Conservation (phyloP, 1,140 invertebrate species). For the Drosophila ercepeae region DNA sequence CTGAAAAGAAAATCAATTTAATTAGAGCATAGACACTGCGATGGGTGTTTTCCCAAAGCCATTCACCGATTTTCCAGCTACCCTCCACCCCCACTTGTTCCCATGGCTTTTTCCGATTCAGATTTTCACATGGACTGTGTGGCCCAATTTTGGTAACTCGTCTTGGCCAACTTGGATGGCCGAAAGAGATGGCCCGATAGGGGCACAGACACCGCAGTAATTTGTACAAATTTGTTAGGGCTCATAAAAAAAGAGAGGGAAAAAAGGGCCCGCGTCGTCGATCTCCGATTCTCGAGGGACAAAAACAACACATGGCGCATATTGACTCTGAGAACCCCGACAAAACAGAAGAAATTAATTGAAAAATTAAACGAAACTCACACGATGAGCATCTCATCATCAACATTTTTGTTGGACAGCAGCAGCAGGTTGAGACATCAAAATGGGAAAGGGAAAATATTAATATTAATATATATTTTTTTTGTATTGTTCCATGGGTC, state of each 20-base stretch:
- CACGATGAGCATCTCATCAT: slow-evolving; percentile 18
- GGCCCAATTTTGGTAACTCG: slow-evolving; percentile 60
- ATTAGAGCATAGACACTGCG: slow-evolving; percentile 51
- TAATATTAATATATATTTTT: slow-evolving; percentile 35
- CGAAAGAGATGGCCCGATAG: background rate
- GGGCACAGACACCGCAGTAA: slow-evolving; percentile 48
- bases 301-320: slow-evolving; percentile 61
- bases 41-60: slow-evolving; percentile 32
- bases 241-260: slow-evolving; percentile 55
- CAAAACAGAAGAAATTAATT: slow-evolving; percentile 43
- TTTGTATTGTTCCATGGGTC: slow-evolving; percentile 37
- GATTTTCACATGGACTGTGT: slow-evolving; percentile 33
- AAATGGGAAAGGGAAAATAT: slow-evolving; percentile 43
- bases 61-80: slow-evolving; percentile 33
- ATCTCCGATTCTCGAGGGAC: slow-evolving; percentile 5
- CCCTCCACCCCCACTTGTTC: background rate
- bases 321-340: slow-evolving; percentile 38
- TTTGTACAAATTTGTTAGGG: slow-evolving; percentile 78
- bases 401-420: background rate
- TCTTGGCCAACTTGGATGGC: slow-evolving; percentile 38
- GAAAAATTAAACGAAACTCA: slow-evolving; percentile 51
- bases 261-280: slow-evolving; percentile 30
- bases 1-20: slow-evolving; percentile 22
- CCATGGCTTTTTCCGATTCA: slow-evolving; percentile 36
- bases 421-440: slow-evolving; percentile 53